Conservation (phyloP, 2,113 vertebrate species). For the Neodon shergylaensis region DNA sequence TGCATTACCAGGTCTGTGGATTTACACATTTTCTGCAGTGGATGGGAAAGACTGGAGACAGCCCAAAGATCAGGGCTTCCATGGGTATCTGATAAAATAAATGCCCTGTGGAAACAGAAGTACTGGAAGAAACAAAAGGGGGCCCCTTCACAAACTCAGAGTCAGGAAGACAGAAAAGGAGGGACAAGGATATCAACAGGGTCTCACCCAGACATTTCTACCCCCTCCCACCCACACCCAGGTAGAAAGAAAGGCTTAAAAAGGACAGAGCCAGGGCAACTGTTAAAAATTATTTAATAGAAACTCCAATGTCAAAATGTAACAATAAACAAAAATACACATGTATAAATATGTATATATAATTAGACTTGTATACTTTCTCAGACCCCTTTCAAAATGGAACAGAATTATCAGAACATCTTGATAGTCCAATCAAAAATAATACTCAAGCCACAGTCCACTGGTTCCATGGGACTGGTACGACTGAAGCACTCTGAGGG, state of each 20-base stretch:
- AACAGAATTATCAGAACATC: constrained; percentile 70
- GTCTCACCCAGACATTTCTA: background rate
- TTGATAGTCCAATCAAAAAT: constrained; percentile 69
- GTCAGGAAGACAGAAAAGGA: background rate
- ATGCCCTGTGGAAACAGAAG: background rate
- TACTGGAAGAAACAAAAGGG: background rate
- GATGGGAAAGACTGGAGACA: background rate
- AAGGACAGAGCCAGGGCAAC: constrained; percentile 58
- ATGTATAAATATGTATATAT: constrained; percentile 81
- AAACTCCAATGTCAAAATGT: constrained; percentile 82
- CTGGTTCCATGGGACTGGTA: background rate
- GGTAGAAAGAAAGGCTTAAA: background rate
- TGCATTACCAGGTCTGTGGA: background rate
- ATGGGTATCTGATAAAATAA: background rate
- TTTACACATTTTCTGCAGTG: background rate
- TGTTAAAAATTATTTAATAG: constrained; percentile 82
- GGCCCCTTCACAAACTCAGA: background rate
- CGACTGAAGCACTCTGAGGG: constrained; percentile 8
- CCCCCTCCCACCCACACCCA: background rate
- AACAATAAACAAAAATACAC: constrained; percentile 82
- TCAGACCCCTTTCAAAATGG: constrained; percentile 72
- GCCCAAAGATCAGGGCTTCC: background rate
- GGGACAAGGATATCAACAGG: background rate
- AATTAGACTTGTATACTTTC: constrained; percentile 76
- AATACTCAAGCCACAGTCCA: constrained; percentile 50